These are phyloP conservation scores for Diarsia brunnea DNA, from an alignment of 2,888 invertebrate genomes.

Conservation along the genomic window DNA sequence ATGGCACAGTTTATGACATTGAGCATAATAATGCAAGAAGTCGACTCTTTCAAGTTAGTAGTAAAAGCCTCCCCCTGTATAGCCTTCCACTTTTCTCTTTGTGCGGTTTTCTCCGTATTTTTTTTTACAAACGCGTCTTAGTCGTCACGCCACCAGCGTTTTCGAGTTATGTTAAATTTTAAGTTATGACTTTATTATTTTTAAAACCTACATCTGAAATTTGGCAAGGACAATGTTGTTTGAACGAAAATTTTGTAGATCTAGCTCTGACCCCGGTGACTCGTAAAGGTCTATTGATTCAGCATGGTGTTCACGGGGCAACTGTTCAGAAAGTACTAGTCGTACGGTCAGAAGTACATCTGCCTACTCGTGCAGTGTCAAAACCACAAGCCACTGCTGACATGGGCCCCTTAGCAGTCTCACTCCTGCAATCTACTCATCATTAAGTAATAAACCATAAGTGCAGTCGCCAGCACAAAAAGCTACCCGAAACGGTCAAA, in stretches of 20 bases:
- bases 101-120: no score
- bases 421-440: background rate
- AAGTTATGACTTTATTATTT: background rate
- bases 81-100: no score
- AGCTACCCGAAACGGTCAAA: no score
- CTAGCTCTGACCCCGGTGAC: background rate
- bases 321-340: background rate
- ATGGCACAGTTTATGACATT: conserved; percentile 8
- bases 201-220: background rate
- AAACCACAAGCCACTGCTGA: background rate
- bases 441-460: background rate
- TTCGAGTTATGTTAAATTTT: no score
- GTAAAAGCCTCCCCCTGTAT: no score
- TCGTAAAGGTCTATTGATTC: background rate
- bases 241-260: background rate
- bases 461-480: no score
- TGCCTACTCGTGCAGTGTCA: background rate
- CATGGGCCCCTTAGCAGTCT: background rate
- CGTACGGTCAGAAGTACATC: background rate
- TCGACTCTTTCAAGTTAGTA: background rate
- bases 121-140: no score
- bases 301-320: no score
- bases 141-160: no score
- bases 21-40: conserved; percentile 8
- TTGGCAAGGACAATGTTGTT: background rate